phyloP scores from a whole-genome alignment of 2,888 invertebrate species.

The Nomada fucata region DNA sequence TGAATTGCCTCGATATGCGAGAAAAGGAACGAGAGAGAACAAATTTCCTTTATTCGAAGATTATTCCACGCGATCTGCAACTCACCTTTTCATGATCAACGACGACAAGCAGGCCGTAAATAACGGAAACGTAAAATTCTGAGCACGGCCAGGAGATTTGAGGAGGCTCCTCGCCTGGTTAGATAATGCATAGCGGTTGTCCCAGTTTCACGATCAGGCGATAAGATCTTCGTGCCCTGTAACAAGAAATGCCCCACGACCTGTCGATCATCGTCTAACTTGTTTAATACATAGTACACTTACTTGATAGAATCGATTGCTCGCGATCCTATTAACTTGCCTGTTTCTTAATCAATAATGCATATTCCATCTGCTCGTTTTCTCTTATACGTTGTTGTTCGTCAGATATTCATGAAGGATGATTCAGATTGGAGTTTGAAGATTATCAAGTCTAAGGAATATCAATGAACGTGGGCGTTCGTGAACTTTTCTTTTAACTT shows the following conservation, averaged over 20 bases:
- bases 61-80: conserved; percentile 69
- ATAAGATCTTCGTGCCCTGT: conserved; percentile 31
- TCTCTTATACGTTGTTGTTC: neutral
- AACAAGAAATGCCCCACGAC: conserved; percentile 1
- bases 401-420: neutral
- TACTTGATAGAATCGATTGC: neutral
- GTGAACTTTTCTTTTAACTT: no score
- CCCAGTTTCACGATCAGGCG: conserved; percentile 23
- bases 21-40: neutral
- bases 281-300: neutral
- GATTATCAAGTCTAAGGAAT: neutral
- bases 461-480: neutral
- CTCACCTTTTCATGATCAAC: conserved; percentile 71
- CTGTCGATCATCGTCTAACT: neutral
- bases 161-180: conserved; percentile 9
- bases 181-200: conserved; percentile 23
- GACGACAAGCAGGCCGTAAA: neutral
- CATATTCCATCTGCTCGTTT: no score
- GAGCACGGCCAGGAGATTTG: conserved; percentile 12
- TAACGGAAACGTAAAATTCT: conserved; percentile 24
- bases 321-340: neutral
- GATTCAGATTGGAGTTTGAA: neutral
- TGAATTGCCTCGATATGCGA: neutral
- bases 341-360: no score
- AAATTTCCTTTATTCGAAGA: conserved; percentile 28